Evolutionary conservation across 2,113 vertebrate genomes (phyloP), one percentile per base, ranked within the genome.

Genomic region (Petroica traversi): DNA sequence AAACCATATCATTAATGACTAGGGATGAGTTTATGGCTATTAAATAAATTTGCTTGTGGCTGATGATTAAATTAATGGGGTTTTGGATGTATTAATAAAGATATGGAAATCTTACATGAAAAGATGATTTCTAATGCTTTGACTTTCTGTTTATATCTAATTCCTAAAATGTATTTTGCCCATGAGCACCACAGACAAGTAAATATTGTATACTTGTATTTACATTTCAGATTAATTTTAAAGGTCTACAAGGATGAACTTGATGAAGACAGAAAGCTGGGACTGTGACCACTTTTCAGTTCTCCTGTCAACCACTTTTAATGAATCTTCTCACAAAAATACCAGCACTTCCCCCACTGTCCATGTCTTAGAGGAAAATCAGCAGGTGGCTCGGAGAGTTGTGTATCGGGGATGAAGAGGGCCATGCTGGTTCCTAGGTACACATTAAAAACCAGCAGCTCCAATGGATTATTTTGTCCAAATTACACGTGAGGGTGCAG

Each of bases 401-500:
- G 43, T 10, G 11, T 25, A 5, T 28, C 12, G 31, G 34, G 36
- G 24, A 14, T 77, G 55, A 18, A 55, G 78, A 73, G 25, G 26
- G 14, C 36, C 38, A 10, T 14, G 18, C 8, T 55, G 11, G 45
- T 43, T 3, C n/a, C 45, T 17, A 20, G 40, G 34, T 16, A 64
- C 61, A 19, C 15, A 45, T 5, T 3, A 4, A 67, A 64, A 89
- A 71, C 12, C 46, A 62, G 31, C 55, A 40, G 6, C 57, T 36
- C 52, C 24, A n/a, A 36, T 28, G 59, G 2, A 1, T 48, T 36
- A 8, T 11, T 85, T 71, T 46, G 57, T 43, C 40, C 43, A 75
- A 82, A 19, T 7, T 6, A 36, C 54, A 46, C 0, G 0, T 0
- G 6, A 51, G 5, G 24, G 11, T 49, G n/a, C 22, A 71, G 31